Evolutionary conservation across 2,113 vertebrate genomes (phyloP), one percentile per base, ranked within the genome.

Genomic region (Centropus bengalensis): DNA sequence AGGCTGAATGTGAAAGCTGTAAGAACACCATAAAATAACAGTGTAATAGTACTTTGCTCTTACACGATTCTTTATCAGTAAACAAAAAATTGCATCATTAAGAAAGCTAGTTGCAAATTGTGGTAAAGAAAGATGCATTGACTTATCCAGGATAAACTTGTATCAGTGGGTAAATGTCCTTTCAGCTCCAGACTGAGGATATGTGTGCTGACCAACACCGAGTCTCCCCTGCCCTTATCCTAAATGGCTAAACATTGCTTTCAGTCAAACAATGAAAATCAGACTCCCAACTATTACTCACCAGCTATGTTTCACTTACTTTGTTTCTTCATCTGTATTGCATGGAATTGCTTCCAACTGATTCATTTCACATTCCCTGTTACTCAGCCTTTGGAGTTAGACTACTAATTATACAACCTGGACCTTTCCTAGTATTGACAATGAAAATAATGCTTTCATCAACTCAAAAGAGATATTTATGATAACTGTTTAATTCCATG

Each of bases 401-500:
- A 30, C 64, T 32, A 2, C 59, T 86, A 55, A 44, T 24, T 88
- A 49, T 38, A 69, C 45, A 83, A 74, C 89, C 84, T 89, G 60
- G 42, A 86, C 79, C 59, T 82, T 86, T 91, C 75, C 49, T 33
- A 1, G 5, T 88, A 83, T 90, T 0, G 2, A 60, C 78, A 74
- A 3, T 22, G 66, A 51, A 69, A 36, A 68, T 81, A 66, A 32
- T 64, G 75, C 62, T 92, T 87, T 86, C 79, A 49, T 76, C 84
- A 74, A 85, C 83, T 80, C 1, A 0, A 82, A 79, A 75, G 64
- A 93, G 82, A 38, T 47, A 84, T 55, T 85, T 86, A 83, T 94
- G 94, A 96, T 93, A 94, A 91, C 67, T 76, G 52, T 47, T 82
- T 96, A 62, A 94, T 95, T 96, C 81, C 86, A 96, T 40, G 69